phyloP scores from a whole-genome alignment of 1,140 invertebrate genomes.

The Aphaenogaster ashmeadi region DNA sequence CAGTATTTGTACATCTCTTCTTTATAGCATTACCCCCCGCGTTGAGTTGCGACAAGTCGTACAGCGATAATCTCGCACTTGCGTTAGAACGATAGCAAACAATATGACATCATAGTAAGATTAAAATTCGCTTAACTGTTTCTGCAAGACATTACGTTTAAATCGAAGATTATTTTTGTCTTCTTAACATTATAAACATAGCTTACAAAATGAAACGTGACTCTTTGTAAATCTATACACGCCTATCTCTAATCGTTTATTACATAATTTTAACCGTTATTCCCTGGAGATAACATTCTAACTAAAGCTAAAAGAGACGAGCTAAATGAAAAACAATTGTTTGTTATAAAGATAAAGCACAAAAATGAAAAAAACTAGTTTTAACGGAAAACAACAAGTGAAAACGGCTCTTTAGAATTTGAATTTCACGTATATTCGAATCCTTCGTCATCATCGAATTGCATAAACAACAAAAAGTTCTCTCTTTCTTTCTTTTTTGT shows the following conservation, averaged over 20 bases:
- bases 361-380: background rate
- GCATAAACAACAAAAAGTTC: background rate
- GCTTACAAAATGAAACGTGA: background rate
- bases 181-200: background rate
- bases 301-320: background rate
- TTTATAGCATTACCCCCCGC: background rate
- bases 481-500: background rate
- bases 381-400: background rate
- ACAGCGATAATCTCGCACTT: conserved; percentile 3
- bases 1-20: background rate
- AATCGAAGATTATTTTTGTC: background rate
- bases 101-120: conserved; percentile 5
- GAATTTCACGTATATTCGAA: background rate
- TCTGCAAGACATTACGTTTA: background rate
- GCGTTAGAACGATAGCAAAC: background rate
- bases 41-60: background rate
- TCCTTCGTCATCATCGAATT: background rate
- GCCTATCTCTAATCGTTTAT: background rate
- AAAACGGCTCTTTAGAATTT: conserved; percentile 16
- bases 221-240: background rate
- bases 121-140: background rate
- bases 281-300: background rate
- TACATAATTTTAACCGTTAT: background rate
- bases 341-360: background rate
- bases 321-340: background rate